phyloP scores from a whole-genome alignment of 2,113 vertebrate species.

The Salminus brasiliensis region DNA sequence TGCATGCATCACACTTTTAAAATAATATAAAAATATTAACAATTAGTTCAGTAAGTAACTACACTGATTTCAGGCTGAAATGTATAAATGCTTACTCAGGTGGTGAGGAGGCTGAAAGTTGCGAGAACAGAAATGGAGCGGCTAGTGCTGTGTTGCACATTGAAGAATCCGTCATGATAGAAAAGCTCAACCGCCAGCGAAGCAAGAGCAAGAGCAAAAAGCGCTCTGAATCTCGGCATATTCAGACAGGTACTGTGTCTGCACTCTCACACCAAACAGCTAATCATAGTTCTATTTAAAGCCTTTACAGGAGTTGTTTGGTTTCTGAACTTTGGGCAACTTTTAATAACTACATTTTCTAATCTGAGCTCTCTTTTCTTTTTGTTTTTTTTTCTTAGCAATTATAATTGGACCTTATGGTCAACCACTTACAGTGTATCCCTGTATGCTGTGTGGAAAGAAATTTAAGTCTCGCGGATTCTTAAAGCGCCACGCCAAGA shows the following conservation, averaged over 20 bases:
- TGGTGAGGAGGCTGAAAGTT: constrained; percentile 46
- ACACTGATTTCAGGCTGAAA: not conserved
- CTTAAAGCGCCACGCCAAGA: constrained; percentile 91
- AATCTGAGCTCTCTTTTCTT: not conserved
- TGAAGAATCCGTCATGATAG: constrained; percentile 76
- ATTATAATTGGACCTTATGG: constrained; percentile 91
- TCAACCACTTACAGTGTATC: constrained; percentile 89
- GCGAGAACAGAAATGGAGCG: constrained; percentile 82
- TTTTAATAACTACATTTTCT: too few relatives aligned
- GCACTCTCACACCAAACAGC: not conserved
- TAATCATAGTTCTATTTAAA: too few relatives aligned
- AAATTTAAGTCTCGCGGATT: constrained; percentile 92
- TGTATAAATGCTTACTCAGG: constrained; percentile 28
- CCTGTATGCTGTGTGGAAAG: constrained; percentile 90
- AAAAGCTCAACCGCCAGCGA: constrained; percentile 83
- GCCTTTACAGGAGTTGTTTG: too few relatives aligned
- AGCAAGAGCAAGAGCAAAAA: constrained; percentile 84
- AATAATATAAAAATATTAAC: not conserved
- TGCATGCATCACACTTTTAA: too few relatives aligned
- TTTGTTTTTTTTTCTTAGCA: constrained; percentile 68
- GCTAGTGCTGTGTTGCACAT: constrained; percentile 86
- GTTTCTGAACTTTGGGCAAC: too few relatives aligned
- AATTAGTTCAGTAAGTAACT: not conserved
- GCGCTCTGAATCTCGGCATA: constrained; percentile 79
- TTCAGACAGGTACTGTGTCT: constrained; percentile 82